Percentiles rank a stretch among this genome's conserved stretches.
Conservation (phyloP, 2,888 invertebrate genomes). For the Phalera bucephala region DNA sequence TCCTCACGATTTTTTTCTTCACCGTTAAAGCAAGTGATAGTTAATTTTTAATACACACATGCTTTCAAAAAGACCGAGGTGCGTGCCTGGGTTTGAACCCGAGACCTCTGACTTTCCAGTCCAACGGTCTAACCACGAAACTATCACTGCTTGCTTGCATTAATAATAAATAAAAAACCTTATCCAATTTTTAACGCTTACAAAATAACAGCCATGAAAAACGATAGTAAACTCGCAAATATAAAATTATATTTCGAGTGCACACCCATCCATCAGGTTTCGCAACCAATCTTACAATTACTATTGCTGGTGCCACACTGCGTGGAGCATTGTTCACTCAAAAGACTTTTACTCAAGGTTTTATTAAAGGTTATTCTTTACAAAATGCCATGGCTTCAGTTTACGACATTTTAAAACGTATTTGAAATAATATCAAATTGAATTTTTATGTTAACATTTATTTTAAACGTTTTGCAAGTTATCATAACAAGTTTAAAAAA, state of each 20-base stretch:
- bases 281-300: constrained; percentile 32
- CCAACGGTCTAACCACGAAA: too few relatives aligned
- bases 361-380: constrained; percentile 28
- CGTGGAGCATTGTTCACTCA: constrained; percentile 33
- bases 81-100: too few relatives aligned
- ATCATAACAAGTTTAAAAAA: too few relatives aligned
- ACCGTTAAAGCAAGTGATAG: too few relatives aligned
- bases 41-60: too few relatives aligned
- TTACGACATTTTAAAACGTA: constrained; percentile 31
- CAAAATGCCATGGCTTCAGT: constrained; percentile 28
- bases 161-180: too few relatives aligned
- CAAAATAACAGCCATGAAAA: constrained; percentile 15
- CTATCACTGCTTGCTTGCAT: too few relatives aligned
- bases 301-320: constrained; percentile 32
- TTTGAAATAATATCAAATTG: neutral
- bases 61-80: too few relatives aligned
- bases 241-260: constrained; percentile 14
- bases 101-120: too few relatives aligned
- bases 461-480: neutral
- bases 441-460: neutral
- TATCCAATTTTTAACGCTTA: constrained; percentile 1
- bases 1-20: too few relatives aligned
- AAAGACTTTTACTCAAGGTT: constrained; percentile 36
- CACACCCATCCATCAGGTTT: constrained; percentile 38
- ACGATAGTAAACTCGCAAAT: constrained; percentile 21